These are phyloP conservation scores for Perdix hodgsoniae DNA, from an alignment of 2,797 vertebrate genomes.

Conservation along the genomic window DNA sequence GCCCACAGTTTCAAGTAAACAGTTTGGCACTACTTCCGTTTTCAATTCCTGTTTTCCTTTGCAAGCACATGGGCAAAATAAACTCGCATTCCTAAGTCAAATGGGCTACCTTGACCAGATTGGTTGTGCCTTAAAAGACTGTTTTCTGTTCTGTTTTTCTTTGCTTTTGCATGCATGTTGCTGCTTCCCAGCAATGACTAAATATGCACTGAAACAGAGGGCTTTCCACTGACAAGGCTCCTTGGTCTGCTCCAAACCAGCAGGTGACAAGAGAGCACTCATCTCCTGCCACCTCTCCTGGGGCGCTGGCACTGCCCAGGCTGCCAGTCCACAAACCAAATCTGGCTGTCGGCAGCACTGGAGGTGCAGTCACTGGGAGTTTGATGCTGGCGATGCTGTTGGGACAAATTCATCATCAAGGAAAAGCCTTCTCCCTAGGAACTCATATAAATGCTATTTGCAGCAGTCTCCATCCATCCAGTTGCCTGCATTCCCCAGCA, in stretches of 20 bases:
- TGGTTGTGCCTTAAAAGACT: constrained; percentile 18
- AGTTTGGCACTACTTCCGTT: constrained; percentile 42
- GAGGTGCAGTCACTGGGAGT: not conserved
- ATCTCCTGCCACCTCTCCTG: not conserved
- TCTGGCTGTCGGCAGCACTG: not conserved
- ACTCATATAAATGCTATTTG: not conserved
- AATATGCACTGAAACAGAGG: constrained; percentile 10
- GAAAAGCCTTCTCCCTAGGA: not conserved
- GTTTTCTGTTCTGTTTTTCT: not conserved
- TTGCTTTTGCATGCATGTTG: not conserved
- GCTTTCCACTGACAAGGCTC: not conserved
- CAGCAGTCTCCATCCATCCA: not conserved
- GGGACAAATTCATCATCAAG: not conserved
- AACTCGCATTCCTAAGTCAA: constrained; percentile 36
- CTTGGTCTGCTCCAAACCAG: not conserved
- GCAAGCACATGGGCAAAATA: not conserved
- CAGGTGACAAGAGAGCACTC: not conserved
- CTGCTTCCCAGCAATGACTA: constrained; percentile 55
- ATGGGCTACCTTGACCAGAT: not conserved
- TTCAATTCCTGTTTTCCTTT: constrained; percentile 60
- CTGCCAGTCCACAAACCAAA: not conserved
- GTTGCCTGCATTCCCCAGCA: constrained; percentile 22
- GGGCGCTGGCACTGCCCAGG: not conserved
- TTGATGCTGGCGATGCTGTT: not conserved
- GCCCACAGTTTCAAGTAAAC: constrained; percentile 36